These are phyloP conservation scores for Psix sp. DNA, from an alignment of 1,140 invertebrate species.

Conservation along the genomic window DNA sequence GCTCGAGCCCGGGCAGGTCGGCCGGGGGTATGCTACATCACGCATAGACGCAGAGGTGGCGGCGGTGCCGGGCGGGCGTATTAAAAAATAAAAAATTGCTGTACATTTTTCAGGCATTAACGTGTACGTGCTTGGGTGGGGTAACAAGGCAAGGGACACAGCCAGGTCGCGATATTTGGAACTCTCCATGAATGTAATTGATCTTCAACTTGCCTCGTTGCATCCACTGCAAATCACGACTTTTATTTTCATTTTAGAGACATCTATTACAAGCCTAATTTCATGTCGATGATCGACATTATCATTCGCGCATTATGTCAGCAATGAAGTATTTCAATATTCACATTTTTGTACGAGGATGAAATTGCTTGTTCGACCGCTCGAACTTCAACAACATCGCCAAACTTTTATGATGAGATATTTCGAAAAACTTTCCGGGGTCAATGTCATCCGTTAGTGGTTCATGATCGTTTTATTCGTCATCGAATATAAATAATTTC, in stretches of 20 bases:
- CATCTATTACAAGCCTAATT: neutral
- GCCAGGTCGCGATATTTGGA: slow-evolving; percentile 26
- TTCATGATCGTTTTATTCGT: slow-evolving; percentile 43
- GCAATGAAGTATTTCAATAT: too few relatives aligned
- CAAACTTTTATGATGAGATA: slow-evolving; percentile 17
- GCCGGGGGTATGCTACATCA: slow-evolving; percentile 72
- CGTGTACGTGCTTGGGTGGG: slow-evolving; percentile 68
- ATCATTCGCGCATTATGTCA: too few relatives aligned
- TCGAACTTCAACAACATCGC: slow-evolving; percentile 7
- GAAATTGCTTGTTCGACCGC: neutral
- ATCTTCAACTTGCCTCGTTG: slow-evolving; percentile 20
- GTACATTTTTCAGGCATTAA: slow-evolving; percentile 78
- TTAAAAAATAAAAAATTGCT: slow-evolving; percentile 79
- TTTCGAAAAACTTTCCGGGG: slow-evolving; percentile 33
- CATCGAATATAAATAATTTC: slow-evolving; percentile 47
- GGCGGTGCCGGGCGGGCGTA: slow-evolving; percentile 68
- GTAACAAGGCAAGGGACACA: slow-evolving; percentile 42
- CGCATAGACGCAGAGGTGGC: slow-evolving; percentile 70
- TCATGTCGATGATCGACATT: too few relatives aligned
- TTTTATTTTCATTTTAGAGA: neutral
- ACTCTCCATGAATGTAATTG: slow-evolving; percentile 28
- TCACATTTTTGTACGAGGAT: too few relatives aligned
- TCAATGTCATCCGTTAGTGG: slow-evolving; percentile 39
- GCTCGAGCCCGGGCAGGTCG: slow-evolving; percentile 63
- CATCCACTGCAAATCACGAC: neutral